A percentile compares a stretch with the other conserved stretches of the same genome.
Conservation (phyloP, 2,888 invertebrate species). For the Lepetodrilus schrolli region DNA sequence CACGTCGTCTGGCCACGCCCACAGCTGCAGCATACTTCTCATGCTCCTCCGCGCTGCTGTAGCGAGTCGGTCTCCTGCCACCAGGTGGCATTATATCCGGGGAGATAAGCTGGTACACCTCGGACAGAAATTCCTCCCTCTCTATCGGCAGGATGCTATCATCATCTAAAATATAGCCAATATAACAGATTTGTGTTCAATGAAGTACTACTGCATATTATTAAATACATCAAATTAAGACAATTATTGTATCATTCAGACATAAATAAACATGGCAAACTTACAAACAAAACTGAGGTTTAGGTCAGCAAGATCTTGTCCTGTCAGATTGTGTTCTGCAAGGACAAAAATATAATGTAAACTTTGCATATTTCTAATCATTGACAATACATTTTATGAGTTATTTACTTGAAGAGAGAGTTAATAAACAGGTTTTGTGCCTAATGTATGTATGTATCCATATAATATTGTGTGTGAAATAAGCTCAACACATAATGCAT, state of each 20-base stretch:
- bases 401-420: neutral
- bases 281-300: conserved; percentile 55
- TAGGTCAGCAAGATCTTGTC: conserved; percentile 49
- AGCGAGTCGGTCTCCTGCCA: neutral
- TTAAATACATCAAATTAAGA: neutral
- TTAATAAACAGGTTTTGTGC: no score
- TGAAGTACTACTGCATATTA: neutral
- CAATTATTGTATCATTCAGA: neutral
- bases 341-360: neutral
- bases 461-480: no score
- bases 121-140: conserved; percentile 51
- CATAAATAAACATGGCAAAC: neutral
- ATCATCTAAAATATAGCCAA: conserved; percentile 43
- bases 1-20: conserved; percentile 43
- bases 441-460: no score
- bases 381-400: neutral
- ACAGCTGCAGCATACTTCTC: conserved; percentile 56
- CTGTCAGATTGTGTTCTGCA: conserved; percentile 55
- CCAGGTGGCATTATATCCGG: conserved; percentile 35
- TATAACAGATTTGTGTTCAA: neutral
- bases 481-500: no score
- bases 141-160: conserved; percentile 50
- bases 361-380: neutral
- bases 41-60: conserved; percentile 44
- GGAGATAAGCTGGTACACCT: conserved; percentile 52